phyloP scores from a whole-genome alignment of 2,113 vertebrate genomes.

The Corvus hawaiiensis region DNA sequence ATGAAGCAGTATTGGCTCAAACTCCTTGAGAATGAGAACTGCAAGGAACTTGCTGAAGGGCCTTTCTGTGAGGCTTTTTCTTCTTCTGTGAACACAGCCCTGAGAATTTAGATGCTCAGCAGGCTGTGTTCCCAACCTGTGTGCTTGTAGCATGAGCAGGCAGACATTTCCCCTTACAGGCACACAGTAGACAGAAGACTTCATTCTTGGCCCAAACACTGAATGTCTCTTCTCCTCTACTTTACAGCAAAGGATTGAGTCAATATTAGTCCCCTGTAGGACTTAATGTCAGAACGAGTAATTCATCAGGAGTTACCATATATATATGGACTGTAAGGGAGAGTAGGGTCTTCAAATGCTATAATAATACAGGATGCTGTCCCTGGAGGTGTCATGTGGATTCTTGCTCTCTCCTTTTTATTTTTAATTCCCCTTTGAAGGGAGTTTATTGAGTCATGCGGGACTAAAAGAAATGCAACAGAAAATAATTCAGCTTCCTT shows the following conservation, averaged over 20 bases:
- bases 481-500: neutral
- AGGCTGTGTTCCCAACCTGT: neutral
- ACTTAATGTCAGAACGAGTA: neutral
- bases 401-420: neutral
- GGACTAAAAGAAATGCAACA: neutral
- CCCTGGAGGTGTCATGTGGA: neutral
- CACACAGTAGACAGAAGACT: neutral
- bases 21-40: neutral
- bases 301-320: neutral
- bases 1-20: neutral
- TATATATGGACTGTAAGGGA: neutral
- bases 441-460: neutral
- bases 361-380: neutral
- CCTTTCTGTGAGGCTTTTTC: neutral
- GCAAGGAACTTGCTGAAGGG: neutral
- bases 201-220: neutral
- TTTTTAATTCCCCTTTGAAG: conserved; percentile 35
- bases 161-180: neutral
- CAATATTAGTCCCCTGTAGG: neutral
- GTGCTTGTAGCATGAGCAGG: neutral
- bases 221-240: neutral
- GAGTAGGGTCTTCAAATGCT: neutral
- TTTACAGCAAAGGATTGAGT: neutral
- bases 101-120: neutral
- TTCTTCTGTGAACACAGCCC: neutral